Evolutionary conservation across 2,888 invertebrate genomes (phyloP), one percentile per base, ranked within the genome.

Genomic region (Scaeva pyrastri): DNA sequence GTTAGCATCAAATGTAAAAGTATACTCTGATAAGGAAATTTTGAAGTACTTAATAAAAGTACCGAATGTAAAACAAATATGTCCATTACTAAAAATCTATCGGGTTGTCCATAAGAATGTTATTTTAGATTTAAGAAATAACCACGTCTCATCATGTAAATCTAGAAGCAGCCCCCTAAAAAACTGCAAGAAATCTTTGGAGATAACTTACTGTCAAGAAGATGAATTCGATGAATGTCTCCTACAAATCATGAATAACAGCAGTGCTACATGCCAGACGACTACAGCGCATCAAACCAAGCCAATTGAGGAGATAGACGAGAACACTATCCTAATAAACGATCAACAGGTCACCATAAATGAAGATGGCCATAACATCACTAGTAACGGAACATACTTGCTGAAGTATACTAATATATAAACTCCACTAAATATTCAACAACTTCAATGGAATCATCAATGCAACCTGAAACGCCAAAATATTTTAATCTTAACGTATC

Each of bases 1-100:
- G 14, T 41, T 41, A 48, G 48, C 48, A 19, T 48, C 48, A 48
- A 48, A 48, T 48, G 48, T 48, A 48, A 48, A 48, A 48, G 48
- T 48, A 48, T 48, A 19, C 19, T 48, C 48, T 2, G 48, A 48
- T 48, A 48, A 19, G 19, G 19, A 48, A 19, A 19, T 48, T 48
- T 48, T 48, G n/a, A 48, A 48, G 8, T 19, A 48, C 10, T 45
- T 45, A 45, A 45, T 45, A 45, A 45, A 45, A 16, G 45, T 45
- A 45, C 45, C 45, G 2, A 45, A 45, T 45, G 45, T 45, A 19
- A 48, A 48, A 48, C 19, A 48, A 8, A 19, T 48, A 48, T 48
- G 48, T 41, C 41, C 41, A 41, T 14, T 41, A 14, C 41, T 41
- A 14, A 41, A 14, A 2, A 41, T 41, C 41, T 41, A 41, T 41